Conservation (phyloP, 2,113 vertebrate genomes). For the Cynoglossus semilaevis region DNA sequence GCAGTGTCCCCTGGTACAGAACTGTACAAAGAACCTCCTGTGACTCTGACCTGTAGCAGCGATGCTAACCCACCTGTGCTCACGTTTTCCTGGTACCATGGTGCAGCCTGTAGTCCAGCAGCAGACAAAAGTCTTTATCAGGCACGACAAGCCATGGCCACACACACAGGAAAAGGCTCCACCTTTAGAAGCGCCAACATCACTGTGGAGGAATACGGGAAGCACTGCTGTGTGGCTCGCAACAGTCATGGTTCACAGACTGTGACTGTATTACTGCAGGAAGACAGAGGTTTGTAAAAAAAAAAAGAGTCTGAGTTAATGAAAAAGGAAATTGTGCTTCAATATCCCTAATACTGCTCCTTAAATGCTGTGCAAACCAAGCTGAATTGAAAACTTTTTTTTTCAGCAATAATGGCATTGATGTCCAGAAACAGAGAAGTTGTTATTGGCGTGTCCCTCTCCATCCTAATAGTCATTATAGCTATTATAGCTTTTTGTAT, state of each 20-base stretch:
- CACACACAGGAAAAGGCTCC: not conserved
- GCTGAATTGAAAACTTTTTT: not conserved
- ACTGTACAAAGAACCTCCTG: not conserved
- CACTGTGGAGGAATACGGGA: conserved; percentile 12
- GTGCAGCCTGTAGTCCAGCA: conserved; percentile 29
- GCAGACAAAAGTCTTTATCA: conserved; percentile 36
- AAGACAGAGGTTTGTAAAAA: conserved; percentile 17
- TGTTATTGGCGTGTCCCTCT: conserved; percentile 27
- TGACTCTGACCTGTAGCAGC: conserved; percentile 65
- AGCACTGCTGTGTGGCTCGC: conserved; percentile 59
- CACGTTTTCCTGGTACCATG: conserved; percentile 54
- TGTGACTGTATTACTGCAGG: not conserved
- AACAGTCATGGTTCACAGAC: conserved; percentile 65
- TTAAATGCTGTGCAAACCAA: too few species aligned
- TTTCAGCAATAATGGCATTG: not conserved
- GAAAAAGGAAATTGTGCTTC: too few species aligned
- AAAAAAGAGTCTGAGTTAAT: not conserved
- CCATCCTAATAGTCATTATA: conserved; percentile 29
- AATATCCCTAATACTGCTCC: too few species aligned
- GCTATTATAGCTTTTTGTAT: conserved; percentile 22
- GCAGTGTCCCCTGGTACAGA: not conserved
- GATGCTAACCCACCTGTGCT: conserved; percentile 64
- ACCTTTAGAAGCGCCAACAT: conserved; percentile 34
- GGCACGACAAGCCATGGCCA: not conserved
- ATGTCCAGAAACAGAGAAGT: not conserved